A percentile compares a stretch with the other conserved stretches of the same genome.
Evolutionary conservation across 2,888 invertebrate genomes (phyloP).

Genomic region (Bursaphelenchus okinawaensis): DNA sequence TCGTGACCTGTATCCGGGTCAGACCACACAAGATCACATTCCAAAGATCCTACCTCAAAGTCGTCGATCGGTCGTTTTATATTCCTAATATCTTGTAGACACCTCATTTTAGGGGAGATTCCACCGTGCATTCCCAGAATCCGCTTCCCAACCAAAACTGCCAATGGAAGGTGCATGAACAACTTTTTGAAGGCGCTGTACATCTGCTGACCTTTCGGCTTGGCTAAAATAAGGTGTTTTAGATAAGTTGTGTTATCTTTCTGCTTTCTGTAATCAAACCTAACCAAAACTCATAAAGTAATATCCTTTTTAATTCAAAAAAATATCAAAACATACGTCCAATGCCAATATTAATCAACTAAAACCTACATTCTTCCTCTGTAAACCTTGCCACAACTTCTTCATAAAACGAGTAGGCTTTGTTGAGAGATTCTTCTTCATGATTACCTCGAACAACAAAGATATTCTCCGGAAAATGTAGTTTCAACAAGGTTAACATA

Average conservation of each 20-base stretch:
- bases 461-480: constrained; percentile 25
- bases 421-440: constrained; percentile 36
- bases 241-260: not conserved
- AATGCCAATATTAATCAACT: not conserved
- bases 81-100: constrained; percentile 13
- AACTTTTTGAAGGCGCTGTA: constrained; percentile 30
- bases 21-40: constrained; percentile 35
- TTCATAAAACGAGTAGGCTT: constrained; percentile 35
- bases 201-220: constrained; percentile 7
- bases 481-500: constrained; percentile 29
- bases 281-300: not conserved
- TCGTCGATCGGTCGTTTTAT: constrained; percentile 6
- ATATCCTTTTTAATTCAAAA: too few relatives aligned
- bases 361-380: not conserved
- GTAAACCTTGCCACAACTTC: constrained; percentile 30
- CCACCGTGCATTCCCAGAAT: constrained; percentile 41
- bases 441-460: constrained; percentile 35
- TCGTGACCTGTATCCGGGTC: constrained; percentile 24
- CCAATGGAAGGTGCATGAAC: constrained; percentile 32
- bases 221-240: not conserved
- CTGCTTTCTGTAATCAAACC: not conserved
- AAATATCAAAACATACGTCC: too few relatives aligned
- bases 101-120: constrained; percentile 31
- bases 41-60: constrained; percentile 31
- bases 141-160: constrained; percentile 27